Percentiles rank a stretch among this genome's conserved stretches.
Evolutionary conservation across 2,113 vertebrate species (phyloP).

Genomic region (Speoplatyrhinus poulsoni): DNA sequence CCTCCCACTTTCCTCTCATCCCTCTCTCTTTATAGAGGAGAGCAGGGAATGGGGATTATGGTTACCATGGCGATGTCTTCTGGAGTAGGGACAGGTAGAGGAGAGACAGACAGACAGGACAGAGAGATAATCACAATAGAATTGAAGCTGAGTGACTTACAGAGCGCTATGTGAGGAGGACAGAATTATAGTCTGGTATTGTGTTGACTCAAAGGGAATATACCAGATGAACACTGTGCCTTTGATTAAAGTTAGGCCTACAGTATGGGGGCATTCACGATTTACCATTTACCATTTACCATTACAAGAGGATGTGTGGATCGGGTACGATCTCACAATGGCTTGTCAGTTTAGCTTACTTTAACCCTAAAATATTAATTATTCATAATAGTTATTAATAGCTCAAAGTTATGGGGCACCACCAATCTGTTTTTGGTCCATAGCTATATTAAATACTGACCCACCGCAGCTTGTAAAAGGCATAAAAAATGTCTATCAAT

Average conservation of each 20-base stretch:
- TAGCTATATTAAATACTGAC: too few relatives aligned
- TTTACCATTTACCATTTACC: too few relatives aligned
- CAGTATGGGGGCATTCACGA: background rate
- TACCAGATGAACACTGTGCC: constrained; percentile 17
- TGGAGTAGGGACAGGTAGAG: constrained; percentile 33
- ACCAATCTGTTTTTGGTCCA: too few relatives aligned
- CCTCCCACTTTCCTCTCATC: constrained; percentile 25
- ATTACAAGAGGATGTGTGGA: too few relatives aligned
- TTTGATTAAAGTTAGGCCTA: constrained; percentile 4
- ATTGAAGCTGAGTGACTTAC: constrained; percentile 36
- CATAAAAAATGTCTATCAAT: too few relatives aligned
- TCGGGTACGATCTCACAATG: too few relatives aligned
- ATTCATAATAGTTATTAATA: too few relatives aligned
- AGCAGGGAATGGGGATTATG: constrained; percentile 48
- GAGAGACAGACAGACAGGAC: background rate
- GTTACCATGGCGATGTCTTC: background rate
- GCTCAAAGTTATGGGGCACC: too few relatives aligned
- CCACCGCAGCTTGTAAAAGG: too few relatives aligned
- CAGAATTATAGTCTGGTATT: background rate
- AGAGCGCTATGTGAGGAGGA: background rate
- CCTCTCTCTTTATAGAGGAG: constrained; percentile 38
- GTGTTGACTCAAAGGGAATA: constrained; percentile 17
- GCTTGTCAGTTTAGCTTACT: too few relatives aligned
- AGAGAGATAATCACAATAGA: constrained; percentile 56
- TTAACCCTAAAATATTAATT: too few relatives aligned